Evolutionary conservation across 2,797 vertebrate species (phyloP).

Genomic region (Molossus molossus): DNA sequence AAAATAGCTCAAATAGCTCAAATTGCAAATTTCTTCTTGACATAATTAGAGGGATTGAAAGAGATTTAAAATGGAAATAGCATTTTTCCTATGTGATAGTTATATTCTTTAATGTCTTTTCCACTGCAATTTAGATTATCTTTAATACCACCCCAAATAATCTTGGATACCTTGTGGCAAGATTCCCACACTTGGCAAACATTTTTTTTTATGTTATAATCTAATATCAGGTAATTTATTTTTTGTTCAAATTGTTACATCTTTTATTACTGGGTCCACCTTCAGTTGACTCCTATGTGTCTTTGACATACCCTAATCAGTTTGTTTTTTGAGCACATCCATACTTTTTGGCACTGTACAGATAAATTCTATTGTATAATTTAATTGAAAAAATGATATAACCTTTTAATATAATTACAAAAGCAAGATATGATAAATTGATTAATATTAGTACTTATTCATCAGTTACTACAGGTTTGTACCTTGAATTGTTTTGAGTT

Average conservation of each 20-base stretch:
- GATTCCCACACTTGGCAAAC: not conserved
- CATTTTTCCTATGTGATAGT: constrained; percentile 64
- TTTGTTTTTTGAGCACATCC: constrained; percentile 20
- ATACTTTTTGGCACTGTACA: not conserved
- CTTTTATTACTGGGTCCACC: not conserved
- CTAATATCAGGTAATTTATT: constrained; percentile 4
- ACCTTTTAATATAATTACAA: constrained; percentile 1
- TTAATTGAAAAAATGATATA: constrained; percentile 5
- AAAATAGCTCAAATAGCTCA: constrained; percentile 85
- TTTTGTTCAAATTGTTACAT: constrained; percentile 20
- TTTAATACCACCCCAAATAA: constrained; percentile 40
- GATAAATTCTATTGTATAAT: not conserved
- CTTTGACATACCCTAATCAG: not conserved
- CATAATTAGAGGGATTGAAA: constrained; percentile 78
- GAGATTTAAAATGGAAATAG: constrained; percentile 73
- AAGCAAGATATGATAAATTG: not conserved
- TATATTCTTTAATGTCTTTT: constrained; percentile 68
- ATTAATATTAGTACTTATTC: not conserved
- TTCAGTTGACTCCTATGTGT: not conserved
- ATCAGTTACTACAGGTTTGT: not conserved
- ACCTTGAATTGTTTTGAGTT: constrained; percentile 39
- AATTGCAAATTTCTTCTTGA: constrained; percentile 81
- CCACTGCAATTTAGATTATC: constrained; percentile 68
- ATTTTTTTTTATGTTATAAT: not conserved
- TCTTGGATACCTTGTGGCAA: constrained; percentile 50